These are phyloP conservation scores for Melieria picta DNA, from an alignment of 2,888 invertebrate species.

Conservation along the genomic window DNA sequence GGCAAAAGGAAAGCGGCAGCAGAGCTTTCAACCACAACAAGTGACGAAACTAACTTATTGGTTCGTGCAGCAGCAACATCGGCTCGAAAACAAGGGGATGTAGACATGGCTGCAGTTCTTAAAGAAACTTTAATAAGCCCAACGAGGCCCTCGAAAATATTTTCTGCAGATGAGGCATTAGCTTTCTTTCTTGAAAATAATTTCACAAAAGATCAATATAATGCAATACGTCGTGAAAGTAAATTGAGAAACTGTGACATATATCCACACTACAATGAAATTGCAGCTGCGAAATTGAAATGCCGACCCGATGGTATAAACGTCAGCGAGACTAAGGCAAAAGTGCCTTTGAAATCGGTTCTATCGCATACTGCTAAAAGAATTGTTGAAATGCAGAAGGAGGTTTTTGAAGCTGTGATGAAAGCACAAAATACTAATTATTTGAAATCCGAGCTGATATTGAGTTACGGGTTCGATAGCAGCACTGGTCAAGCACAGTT, in stretches of 20 bases:
- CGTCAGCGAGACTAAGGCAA: background rate
- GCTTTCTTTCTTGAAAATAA: constrained; percentile 8
- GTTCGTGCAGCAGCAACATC: too few relatives aligned
- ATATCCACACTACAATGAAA: constrained; percentile 3
- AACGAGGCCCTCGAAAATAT: too few relatives aligned
- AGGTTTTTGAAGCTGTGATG: constrained; percentile 1
- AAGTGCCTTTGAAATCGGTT: background rate
- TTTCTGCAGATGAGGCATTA: constrained; percentile 14
- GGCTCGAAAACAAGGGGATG: too few relatives aligned
- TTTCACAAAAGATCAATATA: constrained; percentile 15
- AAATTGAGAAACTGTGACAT: constrained; percentile 25
- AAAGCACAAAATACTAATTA: constrained; percentile 19
- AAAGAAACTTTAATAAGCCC: too few relatives aligned
- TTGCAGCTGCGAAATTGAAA: constrained; percentile 7
- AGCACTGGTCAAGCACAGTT: constrained; percentile 31
- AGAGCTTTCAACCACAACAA: too few relatives aligned
- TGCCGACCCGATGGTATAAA: constrained; percentile 10
- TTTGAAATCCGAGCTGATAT: constrained; percentile 26
- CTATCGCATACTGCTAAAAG: too few relatives aligned
- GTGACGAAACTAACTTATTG: too few relatives aligned
- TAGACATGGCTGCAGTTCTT: too few relatives aligned
- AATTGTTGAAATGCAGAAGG: too few relatives aligned
- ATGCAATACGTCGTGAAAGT: constrained; percentile 19
- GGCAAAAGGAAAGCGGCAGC: too few relatives aligned
- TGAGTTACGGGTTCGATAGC: constrained; percentile 33